These are phyloP conservation scores for Tetrax tetrax DNA, from an alignment of 2,113 vertebrate species.

Conservation along the genomic window DNA sequence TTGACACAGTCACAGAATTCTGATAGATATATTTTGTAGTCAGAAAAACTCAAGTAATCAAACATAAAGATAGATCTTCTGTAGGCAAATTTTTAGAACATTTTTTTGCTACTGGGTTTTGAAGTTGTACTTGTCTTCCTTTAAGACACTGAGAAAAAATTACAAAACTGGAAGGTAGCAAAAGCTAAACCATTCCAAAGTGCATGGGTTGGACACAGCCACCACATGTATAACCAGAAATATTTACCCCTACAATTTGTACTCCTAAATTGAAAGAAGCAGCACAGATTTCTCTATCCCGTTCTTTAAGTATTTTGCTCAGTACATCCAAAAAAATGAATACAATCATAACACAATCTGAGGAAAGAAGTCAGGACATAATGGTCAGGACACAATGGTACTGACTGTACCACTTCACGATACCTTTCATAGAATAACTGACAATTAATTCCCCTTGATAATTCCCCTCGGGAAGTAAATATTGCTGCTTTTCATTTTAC, in stretches of 20 bases:
- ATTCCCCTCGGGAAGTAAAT: background rate
- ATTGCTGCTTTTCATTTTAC: background rate
- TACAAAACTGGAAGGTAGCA: background rate
- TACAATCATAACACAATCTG: background rate
- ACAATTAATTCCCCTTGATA: background rate
- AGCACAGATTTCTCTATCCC: background rate
- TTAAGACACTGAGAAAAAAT: background rate
- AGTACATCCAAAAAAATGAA: background rate
- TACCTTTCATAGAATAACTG: background rate
- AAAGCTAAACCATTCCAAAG: background rate
- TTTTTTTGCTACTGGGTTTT: background rate
- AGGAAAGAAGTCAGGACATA: background rate
- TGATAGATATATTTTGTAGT: background rate
- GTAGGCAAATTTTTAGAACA: background rate
- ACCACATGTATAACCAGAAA: background rate
- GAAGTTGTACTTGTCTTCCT: background rate
- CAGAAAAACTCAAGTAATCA: background rate
- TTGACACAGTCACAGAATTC: background rate
- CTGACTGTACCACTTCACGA: background rate
- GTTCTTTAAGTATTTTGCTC: background rate
- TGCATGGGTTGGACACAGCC: background rate
- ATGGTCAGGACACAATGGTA: background rate
- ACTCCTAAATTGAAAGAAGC: background rate
- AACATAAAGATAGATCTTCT: background rate
- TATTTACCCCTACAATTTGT: background rate